These are phyloP conservation scores for Glaucopsyche alexis DNA, from an alignment of 2,888 invertebrate species.

Conservation along the genomic window DNA sequence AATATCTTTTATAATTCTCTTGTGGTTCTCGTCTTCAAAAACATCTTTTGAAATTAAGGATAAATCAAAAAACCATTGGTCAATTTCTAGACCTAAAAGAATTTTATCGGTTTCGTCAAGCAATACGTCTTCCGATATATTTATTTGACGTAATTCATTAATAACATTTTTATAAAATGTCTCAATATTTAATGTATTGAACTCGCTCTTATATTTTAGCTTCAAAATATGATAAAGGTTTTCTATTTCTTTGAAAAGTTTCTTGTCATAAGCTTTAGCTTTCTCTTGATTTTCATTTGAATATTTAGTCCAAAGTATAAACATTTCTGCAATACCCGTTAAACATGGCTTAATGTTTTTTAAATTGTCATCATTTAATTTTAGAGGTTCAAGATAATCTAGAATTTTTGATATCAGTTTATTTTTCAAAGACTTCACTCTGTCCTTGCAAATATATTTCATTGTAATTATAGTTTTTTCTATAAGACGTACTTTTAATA, in stretches of 20 bases:
- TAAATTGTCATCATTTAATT: slow-evolving; percentile 37
- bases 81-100: slow-evolving; percentile 54
- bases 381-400: slow-evolving; percentile 44
- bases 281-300: slow-evolving; percentile 50
- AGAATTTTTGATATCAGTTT: slow-evolving; percentile 50
- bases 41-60: slow-evolving; percentile 46
- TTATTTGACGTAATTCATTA: slow-evolving; percentile 51
- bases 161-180: slow-evolving; percentile 41
- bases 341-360: slow-evolving; percentile 43
- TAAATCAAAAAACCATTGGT: slow-evolving; percentile 59
- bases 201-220: not conserved
- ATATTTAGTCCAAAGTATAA: slow-evolving; percentile 50
- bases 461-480: slow-evolving; percentile 51
- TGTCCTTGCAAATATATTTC: slow-evolving; percentile 43
- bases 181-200: not conserved
- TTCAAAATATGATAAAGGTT: not conserved
- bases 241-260: slow-evolving; percentile 48
- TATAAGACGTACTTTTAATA: slow-evolving; percentile 53
- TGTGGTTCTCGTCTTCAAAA: slow-evolving; percentile 43
- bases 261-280: slow-evolving; percentile 52
- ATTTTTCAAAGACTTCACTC: slow-evolving; percentile 50
- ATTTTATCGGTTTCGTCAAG: slow-evolving; percentile 58
- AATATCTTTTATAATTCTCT: slow-evolving; percentile 47
- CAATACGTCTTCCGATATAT: slow-evolving; percentile 53
- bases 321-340: slow-evolving; percentile 53